Conservation (phyloP, 1,140 invertebrate genomes). For the Procambarus virginalis region DNA sequence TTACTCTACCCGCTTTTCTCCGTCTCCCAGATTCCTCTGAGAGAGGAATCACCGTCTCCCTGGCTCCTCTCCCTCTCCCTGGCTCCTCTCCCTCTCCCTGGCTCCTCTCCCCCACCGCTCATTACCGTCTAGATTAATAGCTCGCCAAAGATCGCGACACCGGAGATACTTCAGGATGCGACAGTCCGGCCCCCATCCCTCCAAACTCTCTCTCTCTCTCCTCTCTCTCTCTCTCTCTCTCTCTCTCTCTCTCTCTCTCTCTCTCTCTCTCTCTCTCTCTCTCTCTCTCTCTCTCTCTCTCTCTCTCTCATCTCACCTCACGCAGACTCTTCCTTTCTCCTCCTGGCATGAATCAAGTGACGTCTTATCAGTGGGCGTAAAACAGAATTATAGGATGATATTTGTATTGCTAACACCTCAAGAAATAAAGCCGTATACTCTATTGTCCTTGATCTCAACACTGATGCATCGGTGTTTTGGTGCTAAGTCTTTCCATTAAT, state of each 20-base stretch:
- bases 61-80: not conserved
- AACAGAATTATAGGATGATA: too few relatives aligned
- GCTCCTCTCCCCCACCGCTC: not conserved
- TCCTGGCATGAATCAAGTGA: not conserved
- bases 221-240: not conserved
- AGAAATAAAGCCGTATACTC: too few relatives aligned
- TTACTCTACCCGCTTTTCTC: not conserved
- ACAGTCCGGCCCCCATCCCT: not conserved
- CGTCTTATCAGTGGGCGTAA: too few relatives aligned
- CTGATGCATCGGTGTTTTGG: too few relatives aligned
- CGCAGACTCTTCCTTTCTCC: not conserved
- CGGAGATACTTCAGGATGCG: constrained; percentile 19
- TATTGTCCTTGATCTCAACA: too few relatives aligned
- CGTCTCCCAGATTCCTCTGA: too few relatives aligned
- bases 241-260: not conserved
- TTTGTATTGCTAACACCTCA: too few relatives aligned
- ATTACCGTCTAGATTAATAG: constrained; percentile 32
- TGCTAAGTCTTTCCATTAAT: too few relatives aligned
- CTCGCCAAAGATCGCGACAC: constrained; percentile 34
- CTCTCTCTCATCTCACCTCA: not conserved
- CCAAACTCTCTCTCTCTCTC: not conserved
- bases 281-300: not conserved
- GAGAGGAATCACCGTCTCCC: not conserved
- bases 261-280: not conserved
- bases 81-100: too few relatives aligned